Evolutionary conservation across 2,888 invertebrate genomes (phyloP).

Genomic region (Ophion slaviceki): DNA sequence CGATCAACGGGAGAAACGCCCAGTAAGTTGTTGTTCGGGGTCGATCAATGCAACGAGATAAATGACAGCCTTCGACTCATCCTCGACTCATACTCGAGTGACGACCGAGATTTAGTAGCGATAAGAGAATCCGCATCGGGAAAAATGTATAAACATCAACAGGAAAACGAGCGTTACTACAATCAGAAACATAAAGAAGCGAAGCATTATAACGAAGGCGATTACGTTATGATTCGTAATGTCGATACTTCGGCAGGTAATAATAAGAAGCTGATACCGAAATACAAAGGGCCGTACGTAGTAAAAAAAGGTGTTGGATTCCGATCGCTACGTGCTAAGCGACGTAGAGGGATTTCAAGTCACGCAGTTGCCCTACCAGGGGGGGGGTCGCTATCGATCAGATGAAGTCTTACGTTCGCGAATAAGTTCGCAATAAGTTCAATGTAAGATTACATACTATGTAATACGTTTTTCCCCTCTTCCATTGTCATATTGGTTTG

Average conservation of each 20-base stretch:
- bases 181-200: slow-evolving; percentile 10
- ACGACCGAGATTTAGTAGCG: slow-evolving; percentile 34
- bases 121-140: slow-evolving; percentile 26
- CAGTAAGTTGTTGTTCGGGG: slow-evolving; percentile 71
- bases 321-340: background rate
- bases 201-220: background rate
- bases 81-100: background rate
- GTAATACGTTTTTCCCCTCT: too few relatives aligned
- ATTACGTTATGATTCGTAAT: slow-evolving; percentile 21
- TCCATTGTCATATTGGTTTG: too few relatives aligned
- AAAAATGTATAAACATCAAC: slow-evolving; percentile 19
- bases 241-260: background rate
- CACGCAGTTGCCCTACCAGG: background rate
- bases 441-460: too few relatives aligned
- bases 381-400: background rate
- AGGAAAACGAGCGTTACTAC: background rate
- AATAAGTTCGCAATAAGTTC: too few relatives aligned
- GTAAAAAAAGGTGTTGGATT: background rate
- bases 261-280: slow-evolving; percentile 7
- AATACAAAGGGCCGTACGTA: background rate
- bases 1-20: slow-evolving; percentile 72
- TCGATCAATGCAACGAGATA: slow-evolving; percentile 65
- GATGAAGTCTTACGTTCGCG: background rate
- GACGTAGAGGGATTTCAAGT: slow-evolving; percentile 13
- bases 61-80: slow-evolving; percentile 39